Conservation (phyloP, 2,797 vertebrate genomes). For the Micrastur ruficollis region DNA sequence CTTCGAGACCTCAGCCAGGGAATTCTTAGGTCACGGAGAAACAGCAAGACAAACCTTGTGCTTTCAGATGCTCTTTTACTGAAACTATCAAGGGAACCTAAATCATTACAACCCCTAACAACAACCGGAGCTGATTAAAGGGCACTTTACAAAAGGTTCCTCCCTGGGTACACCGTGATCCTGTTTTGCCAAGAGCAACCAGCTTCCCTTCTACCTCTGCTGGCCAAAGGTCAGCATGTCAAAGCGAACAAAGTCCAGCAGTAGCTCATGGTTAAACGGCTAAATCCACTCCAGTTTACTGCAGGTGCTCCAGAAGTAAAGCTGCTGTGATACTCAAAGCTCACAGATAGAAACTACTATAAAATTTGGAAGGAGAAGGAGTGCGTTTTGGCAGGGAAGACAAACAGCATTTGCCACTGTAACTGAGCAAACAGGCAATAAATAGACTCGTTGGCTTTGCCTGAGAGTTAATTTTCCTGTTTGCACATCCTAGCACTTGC, state of each 20-base stretch:
- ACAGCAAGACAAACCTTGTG: neutral
- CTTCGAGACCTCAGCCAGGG: neutral
- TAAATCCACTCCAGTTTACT: neutral
- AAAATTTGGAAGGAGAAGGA: neutral
- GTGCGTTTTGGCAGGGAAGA: neutral
- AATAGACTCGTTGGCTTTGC: neutral
- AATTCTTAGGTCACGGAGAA: neutral
- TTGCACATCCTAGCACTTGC: neutral
- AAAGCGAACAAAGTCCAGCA: neutral
- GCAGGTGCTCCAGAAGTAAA: neutral
- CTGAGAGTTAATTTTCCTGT: neutral
- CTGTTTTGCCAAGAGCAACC: neutral
- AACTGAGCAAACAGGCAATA: constrained; percentile 5
- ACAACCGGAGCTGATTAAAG: constrained; percentile 1
- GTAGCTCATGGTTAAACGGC: neutral
- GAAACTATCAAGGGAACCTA: neutral
- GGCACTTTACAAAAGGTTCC: constrained; percentile 45
- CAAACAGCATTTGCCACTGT: neutral
- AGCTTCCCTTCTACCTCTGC: neutral
- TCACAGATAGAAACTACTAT: neutral
- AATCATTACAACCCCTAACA: neutral
- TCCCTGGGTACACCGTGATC: constrained; percentile 49
- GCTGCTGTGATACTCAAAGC: neutral
- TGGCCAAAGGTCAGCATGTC: neutral
- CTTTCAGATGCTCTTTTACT: neutral